Conservation (phyloP, 2,888 invertebrate species). For the Dryadula phaetusa region DNA sequence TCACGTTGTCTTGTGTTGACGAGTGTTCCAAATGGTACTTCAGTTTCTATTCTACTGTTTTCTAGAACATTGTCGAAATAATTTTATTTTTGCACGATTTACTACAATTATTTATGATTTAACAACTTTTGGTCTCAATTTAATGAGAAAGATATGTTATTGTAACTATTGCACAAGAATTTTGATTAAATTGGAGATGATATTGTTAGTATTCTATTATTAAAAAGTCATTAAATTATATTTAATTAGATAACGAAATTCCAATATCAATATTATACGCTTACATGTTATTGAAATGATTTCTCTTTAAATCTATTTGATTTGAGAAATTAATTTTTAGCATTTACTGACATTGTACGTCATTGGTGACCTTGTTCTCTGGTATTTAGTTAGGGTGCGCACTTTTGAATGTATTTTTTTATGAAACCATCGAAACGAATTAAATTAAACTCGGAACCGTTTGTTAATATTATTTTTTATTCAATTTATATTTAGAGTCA, state of each 20-base stretch:
- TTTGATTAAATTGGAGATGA: constrained; percentile 28
- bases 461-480: neutral
- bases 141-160: constrained; percentile 4
- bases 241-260: neutral
- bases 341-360: constrained; percentile 13
- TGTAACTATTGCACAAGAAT: constrained; percentile 37
- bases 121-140: neutral
- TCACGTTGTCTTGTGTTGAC: constrained; percentile 35
- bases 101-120: neutral
- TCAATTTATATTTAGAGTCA: no score
- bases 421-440: neutral
- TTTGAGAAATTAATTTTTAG: neutral
- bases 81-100: neutral
- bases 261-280: neutral
- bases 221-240: constrained; percentile 34
- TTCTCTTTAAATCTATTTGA: neutral
- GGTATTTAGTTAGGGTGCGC: constrained; percentile 1
- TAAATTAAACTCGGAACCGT: neutral
- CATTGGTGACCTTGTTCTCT: constrained; percentile 31
- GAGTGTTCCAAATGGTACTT: constrained; percentile 32
- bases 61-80: constrained; percentile 31
- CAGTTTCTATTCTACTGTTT: constrained; percentile 14
- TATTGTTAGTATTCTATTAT: constrained; percentile 31
- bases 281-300: neutral
- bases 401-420: neutral